These are phyloP conservation scores for Sprattus sprattus DNA, from an alignment of 2,113 vertebrate genomes.

Conservation along the genomic window DNA sequence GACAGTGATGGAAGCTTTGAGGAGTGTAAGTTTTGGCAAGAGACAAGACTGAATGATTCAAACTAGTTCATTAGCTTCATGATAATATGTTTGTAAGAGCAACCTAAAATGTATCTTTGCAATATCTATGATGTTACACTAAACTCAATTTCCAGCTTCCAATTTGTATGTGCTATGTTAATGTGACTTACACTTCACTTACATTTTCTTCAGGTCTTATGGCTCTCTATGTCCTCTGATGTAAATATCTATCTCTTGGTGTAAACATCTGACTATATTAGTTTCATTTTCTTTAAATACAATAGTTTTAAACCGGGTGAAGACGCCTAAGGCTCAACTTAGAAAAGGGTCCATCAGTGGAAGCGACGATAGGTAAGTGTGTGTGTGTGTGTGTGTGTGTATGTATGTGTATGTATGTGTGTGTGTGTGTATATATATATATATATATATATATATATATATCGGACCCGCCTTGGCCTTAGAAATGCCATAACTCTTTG, in stretches of 20 bases:
- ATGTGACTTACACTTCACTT: no score
- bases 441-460: no score
- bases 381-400: no score
- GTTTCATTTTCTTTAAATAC: conserved; percentile 8
- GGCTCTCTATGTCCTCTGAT: background rate
- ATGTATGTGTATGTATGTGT: no score
- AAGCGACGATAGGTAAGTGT: conserved; percentile 65
- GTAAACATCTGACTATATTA: background rate
- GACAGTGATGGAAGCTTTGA: background rate
- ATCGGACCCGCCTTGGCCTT: no score
- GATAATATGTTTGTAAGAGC: no score
- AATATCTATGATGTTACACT: no score
- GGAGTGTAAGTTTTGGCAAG: conserved; percentile 1
- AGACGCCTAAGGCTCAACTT: conserved; percentile 64
- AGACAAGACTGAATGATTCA: background rate
- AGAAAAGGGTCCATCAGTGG: conserved; percentile 37
- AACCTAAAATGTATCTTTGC: background rate
- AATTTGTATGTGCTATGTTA: background rate
- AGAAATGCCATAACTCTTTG: no score
- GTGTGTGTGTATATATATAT: no score
- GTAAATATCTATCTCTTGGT: background rate
- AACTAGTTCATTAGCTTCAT: no score
- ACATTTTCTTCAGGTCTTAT: no score
- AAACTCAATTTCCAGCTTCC: no score
- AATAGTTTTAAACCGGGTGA: conserved; percentile 67